Percentiles rank a stretch among this genome's conserved stretches.
phyloP scores from a whole-genome alignment of 2,797 vertebrate species.

The Intellagama lesueurii region DNA sequence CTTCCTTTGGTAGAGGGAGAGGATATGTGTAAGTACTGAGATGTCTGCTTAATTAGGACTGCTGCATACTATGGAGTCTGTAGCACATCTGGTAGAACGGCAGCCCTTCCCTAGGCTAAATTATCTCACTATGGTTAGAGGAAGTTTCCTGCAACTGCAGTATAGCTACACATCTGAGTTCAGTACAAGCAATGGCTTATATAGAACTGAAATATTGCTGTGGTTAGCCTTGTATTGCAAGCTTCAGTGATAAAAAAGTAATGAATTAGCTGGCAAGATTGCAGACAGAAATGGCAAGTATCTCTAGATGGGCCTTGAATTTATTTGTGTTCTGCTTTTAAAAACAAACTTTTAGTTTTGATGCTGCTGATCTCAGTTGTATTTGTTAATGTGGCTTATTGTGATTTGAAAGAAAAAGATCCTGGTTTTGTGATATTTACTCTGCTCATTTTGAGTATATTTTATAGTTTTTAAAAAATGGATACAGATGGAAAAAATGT shows the following conservation, averaged over 20 bases:
- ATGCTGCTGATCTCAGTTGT: neutral
- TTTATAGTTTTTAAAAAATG: neutral
- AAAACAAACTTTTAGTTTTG: neutral
- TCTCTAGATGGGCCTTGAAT: neutral
- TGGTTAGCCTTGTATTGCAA: neutral
- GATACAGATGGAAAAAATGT: neutral
- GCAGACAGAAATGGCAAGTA: neutral
- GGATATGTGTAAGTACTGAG: neutral
- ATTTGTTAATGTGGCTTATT: neutral
- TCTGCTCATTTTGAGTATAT: neutral
- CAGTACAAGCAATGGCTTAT: neutral
- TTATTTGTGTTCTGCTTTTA: neutral
- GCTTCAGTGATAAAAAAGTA: neutral
- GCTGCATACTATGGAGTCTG: neutral
- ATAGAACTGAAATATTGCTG: neutral
- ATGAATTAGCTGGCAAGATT: neutral
- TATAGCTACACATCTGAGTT: too few relatives aligned
- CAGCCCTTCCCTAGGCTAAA: neutral
- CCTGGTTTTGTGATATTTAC: neutral
- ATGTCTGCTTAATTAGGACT: neutral
- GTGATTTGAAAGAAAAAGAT: neutral
- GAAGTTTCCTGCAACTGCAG: neutral
- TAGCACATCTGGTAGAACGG: neutral
- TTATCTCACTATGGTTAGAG: neutral
- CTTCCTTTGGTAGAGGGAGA: neutral